Base-by-base conservation (phyloP, 1,140 invertebrate genomes). In the Drosophila tsacasi region DNA sequence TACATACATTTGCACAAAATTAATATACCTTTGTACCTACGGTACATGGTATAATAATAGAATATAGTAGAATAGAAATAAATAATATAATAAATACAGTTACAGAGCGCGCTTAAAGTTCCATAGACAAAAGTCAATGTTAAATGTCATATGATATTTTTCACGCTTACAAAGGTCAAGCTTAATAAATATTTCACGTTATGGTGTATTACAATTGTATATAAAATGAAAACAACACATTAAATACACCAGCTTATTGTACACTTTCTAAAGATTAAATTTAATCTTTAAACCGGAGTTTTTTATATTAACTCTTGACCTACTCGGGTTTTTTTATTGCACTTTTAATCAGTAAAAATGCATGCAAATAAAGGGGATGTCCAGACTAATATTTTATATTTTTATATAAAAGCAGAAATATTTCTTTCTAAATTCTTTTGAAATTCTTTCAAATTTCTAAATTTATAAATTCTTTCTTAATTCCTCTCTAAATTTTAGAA, bases 121-220 rank as follows among this genome's bases (percentile, higher is more conserved):
- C 25, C 32, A 49, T 74, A n/a, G 66, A 46, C 64, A 69, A 71
- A 67, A 74, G 78, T 68, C 78, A 85, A 84, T 62, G 61, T 37
- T 60, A 50, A 71, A 71, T 32, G 66, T 13, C 13, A 32, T 52
- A 67, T 65, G 42, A 50, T 72, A 79, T 76, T 52, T 25, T 52
- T 25, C 46, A 63, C 39, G 15, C 23, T 66, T 23, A 25, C n/a
- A 46, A 44, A 5, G 35, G 7, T 50, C 32, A 55, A 37, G 19
- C 30, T 23, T 4, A 15, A 15, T 35, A 55, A 37, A 23, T 13
- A 37, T 55, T 55, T 17, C 19, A 35, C 9, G 17, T 35, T 17
- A 35, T 5, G 10, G 4, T 8, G 15, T 23, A 37, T 55, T 23
- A 17, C 32, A 23, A 13, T 17, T 37, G 23, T 55, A 15, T 37